Evolutionary conservation across 2,113 vertebrate species (phyloP), one percentile per base, ranked within the genome.

Genomic region (Catharus bicknelli): DNA sequence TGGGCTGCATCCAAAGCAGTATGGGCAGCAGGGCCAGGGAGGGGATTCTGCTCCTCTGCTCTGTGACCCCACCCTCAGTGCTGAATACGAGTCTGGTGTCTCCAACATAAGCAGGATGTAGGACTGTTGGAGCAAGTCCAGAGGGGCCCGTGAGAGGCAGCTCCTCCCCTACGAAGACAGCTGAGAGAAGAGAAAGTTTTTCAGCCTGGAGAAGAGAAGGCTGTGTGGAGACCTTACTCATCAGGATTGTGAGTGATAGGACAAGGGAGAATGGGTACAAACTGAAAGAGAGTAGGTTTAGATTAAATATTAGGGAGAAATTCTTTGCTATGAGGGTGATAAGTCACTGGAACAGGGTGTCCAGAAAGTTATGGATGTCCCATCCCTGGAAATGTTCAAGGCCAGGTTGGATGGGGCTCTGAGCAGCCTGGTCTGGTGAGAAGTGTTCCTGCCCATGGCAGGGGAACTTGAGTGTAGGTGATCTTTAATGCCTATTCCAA

Each of bases 21-120:
- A 0, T 9, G 16, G 20, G 1, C 25, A 58, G 43, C 4, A 43
- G 20, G 9, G 32, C 0, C 1, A 29, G 45, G 34, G 29, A 25
- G 5, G 8, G 9, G 13, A 43, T 42, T 50, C 10, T 75, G 13
- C 9, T 11, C 7, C 43, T 51, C 36, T 58, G 9, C 36, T 26
- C 21, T 50, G 7, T 36, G 36, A 43, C 2, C 4, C 30, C 13
- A 43, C 13, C 8, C 16, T 2, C 4, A 58, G 3, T 11, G 38
- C 32, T 76, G 9, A 26, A 36, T 8, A 4, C 2, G 51, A 7
- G 5, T 51, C 17, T 50, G 6, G 14, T 5, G 32, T 68, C 29
- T 42, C 17, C 54, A 68, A 3, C 5, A 38, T 7, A 15, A 36
- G 26, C 58, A 75, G 11, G 6, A 32, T 27, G 32, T 38, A 38